Base-by-base conservation (phyloP, 2,113 vertebrate genomes). In the Anolis carolinensis region DNA sequence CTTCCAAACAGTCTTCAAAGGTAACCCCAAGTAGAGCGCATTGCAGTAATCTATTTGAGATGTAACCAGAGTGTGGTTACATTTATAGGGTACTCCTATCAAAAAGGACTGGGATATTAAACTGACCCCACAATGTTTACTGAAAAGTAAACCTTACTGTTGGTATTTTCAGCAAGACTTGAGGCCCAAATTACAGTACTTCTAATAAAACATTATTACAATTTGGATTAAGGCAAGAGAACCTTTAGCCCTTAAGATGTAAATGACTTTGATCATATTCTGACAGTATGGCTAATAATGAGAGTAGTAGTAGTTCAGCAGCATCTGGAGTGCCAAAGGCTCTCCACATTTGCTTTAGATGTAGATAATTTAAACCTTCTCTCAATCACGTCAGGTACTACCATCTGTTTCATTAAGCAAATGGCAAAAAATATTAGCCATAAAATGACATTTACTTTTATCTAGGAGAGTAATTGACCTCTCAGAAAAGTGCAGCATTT, bases 401-500 rank as follows among this genome's bases (percentile, higher is more conserved):
- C 62, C 0, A 0, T 1, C 18, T 20, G 68, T 36, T 36, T 78
- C 48, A 34, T n/a, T 85, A 65, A 34, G 59, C 63, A 4, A 84
- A 36, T 21, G 0, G 0, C 0, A 27, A 0, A 7, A 70, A 77
- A 34, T 20, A 82, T 77, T 16, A 55, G 14, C 10, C 52, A 55
- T 14, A 55, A 55, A 52, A 7, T 6, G 50, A 52, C 6, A 80
- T 62, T 34, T 44, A 62, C n/a, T 30, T 39, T n/a, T 55, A 18
- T 50, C 18, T 67, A 34, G 11, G 27, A 21, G 48, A 72, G 70
- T 25, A 5, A 73, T 73, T 80, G 48, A 30, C 55, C 30, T 34
- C 34, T 25, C 76, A 86, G 82, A 23, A 87, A 27, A 90, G 89
- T 9, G 14, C 44, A 81, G 8, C 36, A 25, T 82, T 86, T 86